phyloP scores from a whole-genome alignment of 2,113 vertebrate species.

The Austrofundulus limnaeus region DNA sequence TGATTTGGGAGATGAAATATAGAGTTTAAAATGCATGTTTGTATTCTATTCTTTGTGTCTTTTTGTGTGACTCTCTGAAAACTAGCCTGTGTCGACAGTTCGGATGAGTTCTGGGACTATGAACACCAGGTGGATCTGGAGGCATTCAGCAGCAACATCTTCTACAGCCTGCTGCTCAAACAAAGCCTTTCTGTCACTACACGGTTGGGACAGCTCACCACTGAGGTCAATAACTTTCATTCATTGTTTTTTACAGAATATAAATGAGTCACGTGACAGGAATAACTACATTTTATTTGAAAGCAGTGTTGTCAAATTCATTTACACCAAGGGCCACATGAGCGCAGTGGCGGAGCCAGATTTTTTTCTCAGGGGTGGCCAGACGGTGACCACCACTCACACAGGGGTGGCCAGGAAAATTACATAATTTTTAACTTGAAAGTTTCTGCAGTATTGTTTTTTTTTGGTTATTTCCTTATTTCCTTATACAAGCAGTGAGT shows the following conservation, averaged over 20 bases:
- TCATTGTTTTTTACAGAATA: background rate
- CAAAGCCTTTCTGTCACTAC: conserved; percentile 85
- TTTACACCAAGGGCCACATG: no score
- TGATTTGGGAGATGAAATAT: no score
- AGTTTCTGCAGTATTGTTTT: no score
- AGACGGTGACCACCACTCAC: no score
- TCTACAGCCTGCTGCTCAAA: conserved; percentile 83
- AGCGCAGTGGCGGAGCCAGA: no score
- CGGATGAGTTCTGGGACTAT: conserved; percentile 80
- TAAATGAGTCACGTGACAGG: background rate
- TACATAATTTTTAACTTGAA: no score
- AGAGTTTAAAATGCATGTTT: no score
- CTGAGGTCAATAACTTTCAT: conserved; percentile 78
- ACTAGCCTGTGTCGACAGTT: conserved; percentile 33
- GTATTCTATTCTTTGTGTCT: background rate
- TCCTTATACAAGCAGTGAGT: no score
- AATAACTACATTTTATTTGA: background rate
- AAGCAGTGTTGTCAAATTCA: no score
- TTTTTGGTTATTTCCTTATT: no score
- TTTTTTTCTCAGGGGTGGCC: no score
- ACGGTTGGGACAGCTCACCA: conserved; percentile 81
- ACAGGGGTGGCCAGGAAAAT: no score
- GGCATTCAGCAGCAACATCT: conserved; percentile 83
- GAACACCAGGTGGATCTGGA: conserved; percentile 87
- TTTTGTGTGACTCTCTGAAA: background rate